These are phyloP conservation scores for Lepidocolaptes lacrymiger DNA, from an alignment of 2,797 vertebrate species.

Conservation along the genomic window DNA sequence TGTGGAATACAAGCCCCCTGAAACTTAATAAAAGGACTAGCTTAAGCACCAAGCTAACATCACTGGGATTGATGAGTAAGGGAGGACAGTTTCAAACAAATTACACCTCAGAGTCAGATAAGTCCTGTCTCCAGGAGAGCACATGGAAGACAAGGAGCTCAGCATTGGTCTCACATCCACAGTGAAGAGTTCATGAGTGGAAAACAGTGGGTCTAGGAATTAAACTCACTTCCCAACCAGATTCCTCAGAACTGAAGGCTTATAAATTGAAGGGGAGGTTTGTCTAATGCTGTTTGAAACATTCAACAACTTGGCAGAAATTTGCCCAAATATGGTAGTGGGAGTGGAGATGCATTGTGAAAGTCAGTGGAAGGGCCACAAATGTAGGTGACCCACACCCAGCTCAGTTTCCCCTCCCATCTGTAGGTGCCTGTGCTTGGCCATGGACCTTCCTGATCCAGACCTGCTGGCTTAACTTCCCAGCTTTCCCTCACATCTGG, in stretches of 20 bases:
- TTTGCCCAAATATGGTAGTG: background rate
- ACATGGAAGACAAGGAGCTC: background rate
- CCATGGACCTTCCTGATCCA: too few species aligned
- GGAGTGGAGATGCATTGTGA: background rate
- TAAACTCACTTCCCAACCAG: background rate
- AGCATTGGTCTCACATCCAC: background rate
- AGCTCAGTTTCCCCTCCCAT: background rate
- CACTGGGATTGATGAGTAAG: conserved; percentile 9
- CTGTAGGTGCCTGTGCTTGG: background rate
- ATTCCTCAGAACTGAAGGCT: background rate
- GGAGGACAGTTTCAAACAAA: conserved; percentile 34
- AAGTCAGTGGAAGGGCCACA: background rate
- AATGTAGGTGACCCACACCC: background rate
- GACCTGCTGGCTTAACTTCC: too few species aligned
- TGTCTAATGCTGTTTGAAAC: background rate
- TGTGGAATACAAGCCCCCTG: conserved; percentile 38
- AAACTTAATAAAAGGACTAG: conserved; percentile 50
- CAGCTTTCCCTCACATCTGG: background rate
- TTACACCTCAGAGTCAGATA: background rate
- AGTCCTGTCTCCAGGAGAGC: background rate
- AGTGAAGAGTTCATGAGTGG: background rate
- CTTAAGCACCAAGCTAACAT: conserved; percentile 40
- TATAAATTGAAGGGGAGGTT: background rate
- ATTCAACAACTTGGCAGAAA: background rate
- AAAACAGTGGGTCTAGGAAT: background rate